Base-by-base conservation (phyloP, 2,888 invertebrate genomes). In the Gordius sp. region DNA sequence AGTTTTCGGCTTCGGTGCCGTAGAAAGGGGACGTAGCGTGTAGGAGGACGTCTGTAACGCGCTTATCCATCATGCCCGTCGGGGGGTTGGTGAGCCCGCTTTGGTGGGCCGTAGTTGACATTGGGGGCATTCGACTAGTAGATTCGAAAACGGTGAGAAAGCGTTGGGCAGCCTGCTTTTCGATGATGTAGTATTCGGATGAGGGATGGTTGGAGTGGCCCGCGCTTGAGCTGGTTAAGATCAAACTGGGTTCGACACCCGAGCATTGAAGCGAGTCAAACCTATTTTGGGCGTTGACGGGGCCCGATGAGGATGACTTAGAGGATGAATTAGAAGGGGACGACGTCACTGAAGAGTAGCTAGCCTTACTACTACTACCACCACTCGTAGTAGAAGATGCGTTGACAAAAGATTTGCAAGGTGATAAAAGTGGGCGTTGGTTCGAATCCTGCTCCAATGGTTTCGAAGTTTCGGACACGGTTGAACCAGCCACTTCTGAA, bases 1-100 rank as follows among this genome's bases (percentile, higher is more conserved):
- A 76, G 61, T 91, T 75, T 64, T 81, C 79, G 20, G 93, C 93
- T 39, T 89, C 87, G 0, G n/a, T n/a, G n/a, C n/a, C n/a, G n/a
- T n/a, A n/a, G n/a, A n/a, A n/a, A n/a, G n/a, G n/a, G n/a, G n/a
- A n/a, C n/a, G n/a, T n/a, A n/a, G n/a, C n/a, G n/a, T n/a, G n/a
- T n/a, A n/a, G n/a, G n/a, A n/a, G n/a, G n/a, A n/a, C n/a, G n/a
- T n/a, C n/a, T n/a, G n/a, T n/a, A n/a, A n/a, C n/a, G n/a, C n/a
- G n/a, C n/a, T n/a, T n/a, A n/a, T n/a, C n/a, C n/a, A n/a, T n/a
- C n/a, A n/a, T n/a, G n/a, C n/a, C n/a, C n/a, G n/a, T n/a, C n/a
- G n/a, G n/a, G n/a, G n/a, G n/a, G n/a, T n/a, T n/a, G n/a, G n/a
- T n/a, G n/a, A n/a, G n/a, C n/a, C n/a, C n/a, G n/a, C n/a, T n/a